A percentile compares a stretch with the other conserved stretches of the same genome.
These are phyloP conservation scores for Hylaeus volcanicus DNA, from an alignment of 1,140 invertebrate species.

Conservation along the genomic window DNA sequence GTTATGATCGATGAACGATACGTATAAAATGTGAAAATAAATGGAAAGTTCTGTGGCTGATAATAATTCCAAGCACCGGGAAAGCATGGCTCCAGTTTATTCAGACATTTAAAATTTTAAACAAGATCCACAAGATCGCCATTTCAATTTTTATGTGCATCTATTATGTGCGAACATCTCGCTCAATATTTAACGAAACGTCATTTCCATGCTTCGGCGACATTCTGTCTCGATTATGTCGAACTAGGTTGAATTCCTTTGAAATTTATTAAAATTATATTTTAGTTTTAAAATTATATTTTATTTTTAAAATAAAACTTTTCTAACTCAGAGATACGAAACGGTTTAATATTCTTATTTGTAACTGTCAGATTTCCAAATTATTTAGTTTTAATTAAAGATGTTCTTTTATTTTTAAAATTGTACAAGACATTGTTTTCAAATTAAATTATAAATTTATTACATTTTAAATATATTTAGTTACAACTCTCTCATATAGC, in stretches of 20 bases:
- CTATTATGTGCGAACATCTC: background rate
- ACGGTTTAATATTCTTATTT: too few relatives aligned
- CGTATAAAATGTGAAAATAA: background rate
- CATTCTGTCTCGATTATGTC: background rate
- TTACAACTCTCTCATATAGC: too few relatives aligned
- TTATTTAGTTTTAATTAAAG: too few relatives aligned
- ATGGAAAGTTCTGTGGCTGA: background rate
- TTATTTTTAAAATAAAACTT: too few relatives aligned
- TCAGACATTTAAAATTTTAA: conserved; percentile 14
- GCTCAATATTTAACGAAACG: conserved; percentile 35
- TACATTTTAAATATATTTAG: too few relatives aligned
- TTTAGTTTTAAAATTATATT: too few relatives aligned
- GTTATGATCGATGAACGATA: background rate
- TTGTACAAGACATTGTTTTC: too few relatives aligned
- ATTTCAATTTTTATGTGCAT: conserved; percentile 16
- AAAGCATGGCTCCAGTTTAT: background rate
- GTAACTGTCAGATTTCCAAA: too few relatives aligned
- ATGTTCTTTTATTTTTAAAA: too few relatives aligned
- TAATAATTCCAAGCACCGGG: background rate
- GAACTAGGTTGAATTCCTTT: background rate
- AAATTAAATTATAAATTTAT: too few relatives aligned
- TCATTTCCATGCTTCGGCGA: conserved; percentile 12
- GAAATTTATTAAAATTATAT: background rate
- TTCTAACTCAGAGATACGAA: too few relatives aligned
- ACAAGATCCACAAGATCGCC: background rate